Evolutionary conservation across 1,140 invertebrate species (phyloP).

Genomic region (Drosophila sturtevanti): DNA sequence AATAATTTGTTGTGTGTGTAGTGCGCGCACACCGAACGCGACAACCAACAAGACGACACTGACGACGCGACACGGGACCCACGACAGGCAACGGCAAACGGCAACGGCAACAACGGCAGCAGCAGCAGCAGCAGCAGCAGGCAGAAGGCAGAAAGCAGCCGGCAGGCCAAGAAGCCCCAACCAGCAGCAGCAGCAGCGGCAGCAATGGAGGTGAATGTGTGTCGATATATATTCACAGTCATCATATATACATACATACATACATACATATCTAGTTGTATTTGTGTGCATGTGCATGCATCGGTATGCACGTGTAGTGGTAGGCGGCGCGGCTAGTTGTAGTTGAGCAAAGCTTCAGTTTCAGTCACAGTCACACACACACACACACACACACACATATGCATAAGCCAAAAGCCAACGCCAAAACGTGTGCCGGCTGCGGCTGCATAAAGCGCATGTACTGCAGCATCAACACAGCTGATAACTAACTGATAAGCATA

Average conservation of each 20-base stretch:
- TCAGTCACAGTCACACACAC: conserved; percentile 18
- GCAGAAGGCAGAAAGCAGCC: conserved; percentile 38
- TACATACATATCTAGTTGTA: conserved; percentile 19
- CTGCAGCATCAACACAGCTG: conserved; percentile 67
- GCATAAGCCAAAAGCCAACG: conserved; percentile 11
- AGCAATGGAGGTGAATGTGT: conserved; percentile 17
- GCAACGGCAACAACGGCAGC: conserved; percentile 28
- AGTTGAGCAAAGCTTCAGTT: conserved; percentile 60
- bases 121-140: conserved; percentile 54
- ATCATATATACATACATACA: conserved; percentile 17
- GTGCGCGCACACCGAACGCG: conserved; percentile 77
- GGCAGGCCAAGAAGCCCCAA: conserved; percentile 37
- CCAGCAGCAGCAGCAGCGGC: conserved; percentile 19
- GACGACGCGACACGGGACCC: conserved; percentile 24
- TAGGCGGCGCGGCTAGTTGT: conserved; percentile 22
- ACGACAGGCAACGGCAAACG: conserved; percentile 33
- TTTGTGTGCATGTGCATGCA: background rate
- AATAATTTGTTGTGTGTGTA: conserved; percentile 37
- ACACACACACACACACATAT: no score
- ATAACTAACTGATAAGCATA: conserved; percentile 74
- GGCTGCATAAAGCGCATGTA: conserved; percentile 61
- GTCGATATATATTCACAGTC: background rate
- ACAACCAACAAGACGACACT: conserved; percentile 79
- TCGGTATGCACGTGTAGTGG: conserved; percentile 23
- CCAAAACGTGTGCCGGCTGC: conserved; percentile 28